Base-by-base conservation (phyloP, 2,888 invertebrate species). In the Luperina nickerlii region DNA sequence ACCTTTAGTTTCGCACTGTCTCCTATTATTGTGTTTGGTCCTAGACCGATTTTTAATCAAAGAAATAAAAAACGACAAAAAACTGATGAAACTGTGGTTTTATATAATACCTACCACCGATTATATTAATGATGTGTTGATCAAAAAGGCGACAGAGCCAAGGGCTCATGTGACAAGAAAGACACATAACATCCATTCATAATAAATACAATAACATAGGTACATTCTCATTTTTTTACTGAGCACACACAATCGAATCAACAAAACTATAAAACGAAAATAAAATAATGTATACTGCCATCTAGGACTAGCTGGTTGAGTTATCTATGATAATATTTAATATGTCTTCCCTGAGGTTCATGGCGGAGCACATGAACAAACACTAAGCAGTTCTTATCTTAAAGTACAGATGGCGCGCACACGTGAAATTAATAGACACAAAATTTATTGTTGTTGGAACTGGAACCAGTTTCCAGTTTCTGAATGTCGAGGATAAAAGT, bases 331-430 rank as follows among this genome's bases (percentile, higher is more conserved):
- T 0, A 27, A 8, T 9, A n/a, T 11, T 9, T 42, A 45, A 45
- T 3, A 45, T 11, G 18, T 24, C 20, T 2, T 0, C 5, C 54
- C 54, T 2, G 13, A 9, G 24, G 20, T 9, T n/a, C 7, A 0
- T 1, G 9, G 0, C 45, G 15, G 11, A 13, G 13, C 24, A 27
- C 8, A 57, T 57, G 13, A 48, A 63, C 42, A 45, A n/a, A 38
- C 20, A 18, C 54, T 7, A 54, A 54, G 9, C n/a, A 80, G 66
- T 77, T 80, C 60, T 7, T 15, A 0, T 24, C 7, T 4, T 27
- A 38, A 3, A 38, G 24, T n/a, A 80, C 0, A 80, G 79, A 83
- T 80, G 83, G 79, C 83, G 79, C 83, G 79, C 51, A 20, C 4
- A n/a, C 32, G 15, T 45, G 9, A 42, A 54, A 27, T 24, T 38